These are phyloP conservation scores for Pluvianellus socialis DNA, from an alignment of 2,113 vertebrate genomes.

Conservation along the genomic window DNA sequence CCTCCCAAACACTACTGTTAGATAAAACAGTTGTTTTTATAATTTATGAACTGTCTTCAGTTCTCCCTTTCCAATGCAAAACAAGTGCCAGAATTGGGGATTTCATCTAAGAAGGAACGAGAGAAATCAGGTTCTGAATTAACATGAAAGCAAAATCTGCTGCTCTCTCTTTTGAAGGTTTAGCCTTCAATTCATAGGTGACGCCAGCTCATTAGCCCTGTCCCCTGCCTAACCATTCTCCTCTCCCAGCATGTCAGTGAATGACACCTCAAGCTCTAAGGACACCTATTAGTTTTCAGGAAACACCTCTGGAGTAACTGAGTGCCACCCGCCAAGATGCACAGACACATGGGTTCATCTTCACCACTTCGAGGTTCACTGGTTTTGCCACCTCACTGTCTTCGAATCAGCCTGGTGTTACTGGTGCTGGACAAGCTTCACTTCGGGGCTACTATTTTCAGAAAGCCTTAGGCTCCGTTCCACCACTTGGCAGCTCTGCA, in stretches of 20 bases:
- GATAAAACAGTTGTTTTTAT: background rate
- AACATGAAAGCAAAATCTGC: background rate
- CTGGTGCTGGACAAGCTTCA: background rate
- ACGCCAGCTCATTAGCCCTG: background rate
- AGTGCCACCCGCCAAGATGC: background rate
- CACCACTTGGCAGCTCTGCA: background rate
- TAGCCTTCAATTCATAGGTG: background rate
- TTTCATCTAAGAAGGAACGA: background rate
- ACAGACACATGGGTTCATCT: too few relatives aligned
- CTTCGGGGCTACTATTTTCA: background rate
- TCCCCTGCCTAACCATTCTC: too few relatives aligned
- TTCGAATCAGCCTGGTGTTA: background rate
- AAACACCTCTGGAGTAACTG: background rate
- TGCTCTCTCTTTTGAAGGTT: background rate
- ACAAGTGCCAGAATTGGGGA: accelerated
- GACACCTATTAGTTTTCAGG: background rate
- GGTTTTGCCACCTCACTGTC: background rate
- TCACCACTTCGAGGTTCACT: background rate
- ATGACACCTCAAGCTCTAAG: background rate
- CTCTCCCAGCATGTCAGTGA: accelerated
- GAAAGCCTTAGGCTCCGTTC: background rate
- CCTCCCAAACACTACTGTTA: background rate
- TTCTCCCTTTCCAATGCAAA: background rate
- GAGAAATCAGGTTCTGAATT: background rate
- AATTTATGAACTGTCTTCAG: background rate